A percentile compares a stretch with the other conserved stretches of the same genome.
phyloP scores from a whole-genome alignment of 2,888 invertebrate genomes.

The Drosophila subsilvestris region DNA sequence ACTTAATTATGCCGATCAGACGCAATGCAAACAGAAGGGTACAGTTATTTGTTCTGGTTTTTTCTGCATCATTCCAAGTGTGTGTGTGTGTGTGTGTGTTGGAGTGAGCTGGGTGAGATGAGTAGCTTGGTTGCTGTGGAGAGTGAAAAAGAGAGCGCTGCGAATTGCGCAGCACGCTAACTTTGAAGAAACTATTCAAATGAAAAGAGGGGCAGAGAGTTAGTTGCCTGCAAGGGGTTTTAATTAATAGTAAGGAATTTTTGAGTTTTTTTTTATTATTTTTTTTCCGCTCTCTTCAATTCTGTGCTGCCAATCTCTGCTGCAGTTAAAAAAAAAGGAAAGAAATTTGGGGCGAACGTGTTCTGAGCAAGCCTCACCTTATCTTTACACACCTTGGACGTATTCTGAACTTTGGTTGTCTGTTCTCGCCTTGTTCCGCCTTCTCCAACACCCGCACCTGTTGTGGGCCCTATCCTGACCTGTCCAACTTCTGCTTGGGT shows the following conservation, averaged over 20 bases:
- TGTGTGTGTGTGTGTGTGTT: not conserved
- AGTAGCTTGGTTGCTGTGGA: not conserved
- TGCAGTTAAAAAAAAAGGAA: too few species aligned
- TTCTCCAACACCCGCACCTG: not conserved
- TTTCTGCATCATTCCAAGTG: not conserved
- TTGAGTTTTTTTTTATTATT: not conserved
- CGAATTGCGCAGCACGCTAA: too few species aligned
- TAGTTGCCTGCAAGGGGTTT: not conserved
- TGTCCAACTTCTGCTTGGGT: not conserved
- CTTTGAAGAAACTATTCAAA: too few species aligned
- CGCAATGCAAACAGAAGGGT: not conserved
- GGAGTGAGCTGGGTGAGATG: not conserved
- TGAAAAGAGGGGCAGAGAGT: too few species aligned
- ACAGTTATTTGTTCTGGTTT: constrained; percentile 10
- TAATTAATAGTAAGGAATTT: not conserved
- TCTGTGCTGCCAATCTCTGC: too few species aligned
- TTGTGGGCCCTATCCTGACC: not conserved
- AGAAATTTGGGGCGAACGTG: not conserved
- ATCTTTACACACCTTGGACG: not conserved
- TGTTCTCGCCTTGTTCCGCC: not conserved
- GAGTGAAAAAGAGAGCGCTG: too few species aligned
- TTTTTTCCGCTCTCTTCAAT: not conserved
- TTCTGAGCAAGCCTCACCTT: not conserved
- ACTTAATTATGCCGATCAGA: constrained; percentile 48
- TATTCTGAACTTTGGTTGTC: not conserved